Evolutionary conservation across 2,797 vertebrate species (phyloP), one percentile per base, ranked within the genome.

Genomic region (Fundulus diaphanus): DNA sequence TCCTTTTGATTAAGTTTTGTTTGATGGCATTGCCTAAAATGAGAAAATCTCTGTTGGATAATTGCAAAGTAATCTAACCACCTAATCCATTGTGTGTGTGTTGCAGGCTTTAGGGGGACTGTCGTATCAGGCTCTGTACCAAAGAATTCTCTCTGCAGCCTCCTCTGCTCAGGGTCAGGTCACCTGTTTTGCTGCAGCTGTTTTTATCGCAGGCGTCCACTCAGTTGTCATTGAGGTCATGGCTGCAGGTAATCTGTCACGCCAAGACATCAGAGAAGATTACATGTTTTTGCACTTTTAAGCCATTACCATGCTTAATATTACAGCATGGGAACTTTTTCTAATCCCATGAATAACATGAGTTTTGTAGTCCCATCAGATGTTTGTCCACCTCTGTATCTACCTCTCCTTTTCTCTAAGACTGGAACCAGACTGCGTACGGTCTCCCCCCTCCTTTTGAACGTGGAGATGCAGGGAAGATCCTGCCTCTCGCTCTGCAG

Each of bases 191-290:
- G 78, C 92, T 73, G 91, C 95, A 22, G 94, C 92, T 3, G 87
- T 85, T 70, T 91, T 95, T 71, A 51, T 88, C 0, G 86, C 95
- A 90, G 94, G 94, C 65, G 89, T 96, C 52, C 95, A 94, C 12
- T 93, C 96, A 0, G 88, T 95, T 65, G 61, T 96, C 73, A 92
- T 96, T 18, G 95, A 95, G 52, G 94, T 90, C 22, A 90, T 90
- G 7, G 95, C 94, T 76, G 94, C 95, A 94, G 95, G 95, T 96
- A 92, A 33, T 46, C 29, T 16, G n/a, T 3, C 35, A 29, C 52
- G 57, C 7, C 12, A 15, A 13, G 12, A n/a, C 9, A 42, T 42
- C 37, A 40, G 35, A 65, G 13, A 65, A 11, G 1, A 65, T 8
- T 40, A 13, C 35, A n/a, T 35, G 4, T 40, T 63, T 2, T 63